These are phyloP conservation scores for Drosophila fungiperda DNA, from an alignment of 2,888 invertebrate species.

Conservation along the genomic window DNA sequence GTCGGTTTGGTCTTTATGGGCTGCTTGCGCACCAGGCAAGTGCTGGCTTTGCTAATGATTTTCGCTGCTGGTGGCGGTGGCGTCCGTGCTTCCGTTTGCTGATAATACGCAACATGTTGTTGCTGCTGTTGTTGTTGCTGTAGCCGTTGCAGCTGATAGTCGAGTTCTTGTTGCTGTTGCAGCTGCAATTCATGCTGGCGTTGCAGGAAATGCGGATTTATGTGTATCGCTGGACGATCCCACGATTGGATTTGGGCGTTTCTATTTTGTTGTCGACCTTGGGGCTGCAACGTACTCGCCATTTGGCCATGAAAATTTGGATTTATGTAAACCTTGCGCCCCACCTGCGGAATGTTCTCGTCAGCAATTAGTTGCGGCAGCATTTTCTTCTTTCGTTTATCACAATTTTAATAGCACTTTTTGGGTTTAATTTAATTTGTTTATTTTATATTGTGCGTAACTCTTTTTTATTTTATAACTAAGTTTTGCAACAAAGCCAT, in stretches of 20 bases:
- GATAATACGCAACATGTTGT: conserved; percentile 43
- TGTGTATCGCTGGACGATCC: conserved; percentile 79
- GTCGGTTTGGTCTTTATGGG: conserved; percentile 13
- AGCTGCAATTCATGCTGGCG: conserved; percentile 64
- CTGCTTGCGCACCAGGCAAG: conserved; percentile 82
- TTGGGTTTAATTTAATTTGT: background rate
- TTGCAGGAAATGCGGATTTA: conserved; percentile 83
- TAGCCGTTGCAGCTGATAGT: conserved; percentile 15
- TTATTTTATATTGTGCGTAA: background rate
- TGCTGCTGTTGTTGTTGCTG: conserved; percentile 35
- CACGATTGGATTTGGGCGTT: conserved; percentile 28
- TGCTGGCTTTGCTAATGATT: conserved; percentile 83
- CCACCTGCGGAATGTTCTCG: conserved; percentile 84
- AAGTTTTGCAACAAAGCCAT: conserved; percentile 34
- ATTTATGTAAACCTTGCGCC: conserved; percentile 83
- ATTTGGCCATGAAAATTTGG: conserved; percentile 79
- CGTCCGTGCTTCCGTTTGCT: conserved; percentile 29
- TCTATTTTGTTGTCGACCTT: conserved; percentile 50
- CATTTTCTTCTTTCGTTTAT: conserved; percentile 42
- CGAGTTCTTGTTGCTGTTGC: conserved; percentile 26
- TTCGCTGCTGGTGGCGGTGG: conserved; percentile 61
- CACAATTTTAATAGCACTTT: conserved; percentile 20
- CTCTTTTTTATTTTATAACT: conserved; percentile 10
- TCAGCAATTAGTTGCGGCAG: conserved; percentile 61
- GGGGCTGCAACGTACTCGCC: conserved; percentile 31